These are phyloP conservation scores for Rhopalosiphum maidis DNA, from an alignment of 1,140 invertebrate species.

Conservation along the genomic window DNA sequence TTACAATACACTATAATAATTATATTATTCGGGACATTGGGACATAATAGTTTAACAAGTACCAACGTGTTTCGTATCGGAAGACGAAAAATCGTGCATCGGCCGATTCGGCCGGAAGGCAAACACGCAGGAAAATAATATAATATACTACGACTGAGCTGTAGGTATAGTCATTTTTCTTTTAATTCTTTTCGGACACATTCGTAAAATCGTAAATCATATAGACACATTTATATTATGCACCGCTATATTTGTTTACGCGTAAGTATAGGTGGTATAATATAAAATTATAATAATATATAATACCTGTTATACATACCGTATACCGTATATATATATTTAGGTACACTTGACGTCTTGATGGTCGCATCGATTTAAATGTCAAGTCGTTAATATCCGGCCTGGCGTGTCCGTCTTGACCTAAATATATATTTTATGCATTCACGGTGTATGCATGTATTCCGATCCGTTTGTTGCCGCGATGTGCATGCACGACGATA, in stretches of 20 bases:
- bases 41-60: neutral
- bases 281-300: neutral
- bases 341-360: neutral
- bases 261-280: neutral
- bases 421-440: neutral
- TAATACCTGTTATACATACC: neutral
- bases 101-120: neutral
- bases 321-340: neutral
- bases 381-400: constrained; percentile 25
- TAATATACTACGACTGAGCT: neutral
- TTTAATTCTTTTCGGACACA: neutral
- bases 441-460: neutral
- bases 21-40: neutral
- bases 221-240: neutral
- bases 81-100: neutral
- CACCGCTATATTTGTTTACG: neutral
- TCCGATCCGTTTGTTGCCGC: neutral
- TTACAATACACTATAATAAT: neutral
- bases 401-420: constrained; percentile 13
- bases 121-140: neutral
- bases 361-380: constrained; percentile 17
- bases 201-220: neutral
- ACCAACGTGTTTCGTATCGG: neutral
- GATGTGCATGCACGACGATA: neutral
- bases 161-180: neutral